Evolutionary conservation across 2,797 vertebrate genomes (phyloP), one percentile per base, ranked within the genome.

Genomic region (Fundulus diaphanus): DNA sequence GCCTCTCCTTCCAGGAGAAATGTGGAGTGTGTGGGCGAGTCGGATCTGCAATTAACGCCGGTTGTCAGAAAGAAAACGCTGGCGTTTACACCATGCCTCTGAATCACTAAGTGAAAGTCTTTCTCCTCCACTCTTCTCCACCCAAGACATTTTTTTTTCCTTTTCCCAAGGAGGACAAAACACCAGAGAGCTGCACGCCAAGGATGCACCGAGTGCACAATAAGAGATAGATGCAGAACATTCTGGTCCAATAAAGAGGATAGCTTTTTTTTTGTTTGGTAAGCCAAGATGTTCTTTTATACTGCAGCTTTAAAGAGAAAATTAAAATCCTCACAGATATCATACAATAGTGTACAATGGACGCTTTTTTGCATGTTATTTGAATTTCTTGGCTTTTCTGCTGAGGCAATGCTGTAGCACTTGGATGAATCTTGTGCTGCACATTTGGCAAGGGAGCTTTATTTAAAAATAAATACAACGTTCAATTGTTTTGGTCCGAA

Each of bases 21-120:
- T 92, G 92, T 94, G 92, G 91, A 94, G 94, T 93, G 94, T 94
- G 95, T 95, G 95, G 95, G 95, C 92, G 94, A 94, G 94, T 94
- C 90, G 92, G 95, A 95, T 95, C 94, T 93, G 94, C 93, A 95
- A 95, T 96, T 95, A 96, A 95, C 89, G 93, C 93, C 73, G 94
- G 93, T 93, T 95, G 93, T 95, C 93, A 95, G 94, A 94, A 90
- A 91, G 93, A 94, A 94, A 95, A 94, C 93, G 92, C 93, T 94
- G 93, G 91, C 93, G 92, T 95, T 95, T 94, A 95, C 93, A 93
- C 88, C 90, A 87, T 92, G 92, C 92, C 91, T 93, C 92, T 95
- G 94, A 95, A 94, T 94, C 93, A 94, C 91, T 93, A 90, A 93
- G 93, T 87, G 84, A 91, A 93, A 94, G 92, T 93, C 93, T 91